Base-by-base conservation (phyloP, 2,113 vertebrate genomes). In the Percopsis transmontana region DNA sequence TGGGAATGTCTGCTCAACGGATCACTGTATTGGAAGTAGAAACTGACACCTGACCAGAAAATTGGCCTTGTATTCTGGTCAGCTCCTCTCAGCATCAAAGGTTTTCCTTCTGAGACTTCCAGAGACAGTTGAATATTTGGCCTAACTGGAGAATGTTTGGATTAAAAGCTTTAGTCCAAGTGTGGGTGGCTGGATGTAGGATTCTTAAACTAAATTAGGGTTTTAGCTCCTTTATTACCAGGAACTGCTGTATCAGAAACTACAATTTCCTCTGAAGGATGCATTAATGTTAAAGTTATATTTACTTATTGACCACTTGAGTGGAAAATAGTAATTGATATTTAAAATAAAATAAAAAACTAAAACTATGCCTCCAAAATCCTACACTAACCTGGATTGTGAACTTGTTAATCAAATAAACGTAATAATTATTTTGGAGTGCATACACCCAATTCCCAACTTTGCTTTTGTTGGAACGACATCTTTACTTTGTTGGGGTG, bases 71-170 rank as follows among this genome's bases (percentile, higher is more conserved):
- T n/a, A 16, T 52, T 55, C 58, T 12, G 12, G 52, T 62, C 79
- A 84, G 83, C 83, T 84, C 76, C 70, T 62, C 52, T 45, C 20
- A 44, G 55, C 67, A 19, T 51, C 44, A 1, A 16, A 11, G 10
- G 50, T 62, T 76, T 44, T 39, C 39, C 62, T 57, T 76, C 74
- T 84, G 62, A 53, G 42, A 66, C 75, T 84, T 72, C 61, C 62
- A 65, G 51, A 47, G 51, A 47, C 44, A 58, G 76, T 58, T 68
- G 24, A 51, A 54, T 55, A 67, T 62, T 19, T 47, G 68, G 24
- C 83, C 82, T 33, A 7, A 33, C 27, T 33, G 27, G 70, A 54
- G 76, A 59, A 19, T 48, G 48, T 42, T 1, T 39, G 56, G 55
- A 42, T 19, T 21, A 15, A 45, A 59, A 72, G 39, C 16, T 52